These are phyloP conservation scores for Parauchenoglanis ngamensis DNA, from an alignment of 2,797 vertebrate genomes.

Conservation along the genomic window DNA sequence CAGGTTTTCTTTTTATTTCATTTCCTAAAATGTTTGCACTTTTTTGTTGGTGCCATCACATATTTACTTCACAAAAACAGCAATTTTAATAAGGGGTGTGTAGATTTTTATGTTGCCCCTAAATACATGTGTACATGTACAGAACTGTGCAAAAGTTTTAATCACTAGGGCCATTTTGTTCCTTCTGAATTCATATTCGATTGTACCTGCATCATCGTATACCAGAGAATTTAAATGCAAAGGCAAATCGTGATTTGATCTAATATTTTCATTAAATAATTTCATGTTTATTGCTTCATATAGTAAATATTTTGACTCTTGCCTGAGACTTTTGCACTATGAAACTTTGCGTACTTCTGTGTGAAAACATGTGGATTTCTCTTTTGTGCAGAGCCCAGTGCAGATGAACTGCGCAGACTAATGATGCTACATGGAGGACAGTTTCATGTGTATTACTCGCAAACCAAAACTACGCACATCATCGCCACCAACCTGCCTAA, in stretches of 20 bases:
- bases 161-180: too few relatives aligned
- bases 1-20: neutral
- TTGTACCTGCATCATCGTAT: neutral
- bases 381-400: slow-evolving; percentile 83
- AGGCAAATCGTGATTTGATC: neutral
- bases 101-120: neutral
- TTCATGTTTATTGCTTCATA: neutral
- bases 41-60: neutral
- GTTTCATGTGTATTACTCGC: slow-evolving; percentile 92
- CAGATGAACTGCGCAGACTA: slow-evolving; percentile 89
- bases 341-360: neutral
- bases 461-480: slow-evolving; percentile 95
- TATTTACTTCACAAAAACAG: neutral
- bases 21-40: neutral
- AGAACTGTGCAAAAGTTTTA: neutral
- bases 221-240: neutral
- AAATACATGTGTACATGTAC: neutral
- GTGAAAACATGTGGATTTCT: neutral
- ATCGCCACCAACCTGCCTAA: slow-evolving; percentile 95
- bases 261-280: neutral
- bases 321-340: neutral
- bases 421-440: slow-evolving; percentile 98
- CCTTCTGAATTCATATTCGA: neutral
- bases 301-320: neutral
- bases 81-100: neutral